phyloP scores from a whole-genome alignment of 2,797 vertebrate genomes.

The Pangasius djambal region DNA sequence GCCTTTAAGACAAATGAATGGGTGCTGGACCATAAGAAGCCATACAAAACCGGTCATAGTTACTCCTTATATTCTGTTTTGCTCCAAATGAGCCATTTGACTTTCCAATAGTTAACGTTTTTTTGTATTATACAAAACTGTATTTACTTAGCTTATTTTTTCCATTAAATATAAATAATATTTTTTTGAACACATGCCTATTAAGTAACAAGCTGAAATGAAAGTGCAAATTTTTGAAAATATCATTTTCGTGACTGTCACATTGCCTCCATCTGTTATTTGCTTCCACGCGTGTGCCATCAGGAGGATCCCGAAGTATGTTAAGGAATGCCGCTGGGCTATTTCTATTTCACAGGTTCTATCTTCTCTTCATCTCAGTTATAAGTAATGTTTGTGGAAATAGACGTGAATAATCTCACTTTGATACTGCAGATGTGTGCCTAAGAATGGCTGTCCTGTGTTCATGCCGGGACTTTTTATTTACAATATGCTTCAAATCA shows the following conservation, averaged over 20 bases:
- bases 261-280: neutral
- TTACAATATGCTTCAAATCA: neutral
- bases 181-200: neutral
- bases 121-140: neutral
- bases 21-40: neutral
- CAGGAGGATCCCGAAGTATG: neutral
- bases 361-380: neutral
- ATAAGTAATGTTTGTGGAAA: neutral
- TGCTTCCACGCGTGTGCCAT: neutral
- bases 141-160: neutral
- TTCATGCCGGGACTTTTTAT: neutral
- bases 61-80: neutral
- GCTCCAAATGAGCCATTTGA: neutral
- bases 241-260: neutral
- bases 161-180: neutral
- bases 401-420: neutral
- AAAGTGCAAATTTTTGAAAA: neutral
- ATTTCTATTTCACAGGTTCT: neutral
- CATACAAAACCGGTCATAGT: neutral
- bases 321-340: neutral
- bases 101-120: neutral
- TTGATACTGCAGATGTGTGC: neutral
- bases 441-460: neutral
- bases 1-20: constrained; percentile 36
- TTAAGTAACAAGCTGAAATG: neutral